phyloP scores from a whole-genome alignment of 2,888 invertebrate species.

The Allophyes oxyacanthae region DNA sequence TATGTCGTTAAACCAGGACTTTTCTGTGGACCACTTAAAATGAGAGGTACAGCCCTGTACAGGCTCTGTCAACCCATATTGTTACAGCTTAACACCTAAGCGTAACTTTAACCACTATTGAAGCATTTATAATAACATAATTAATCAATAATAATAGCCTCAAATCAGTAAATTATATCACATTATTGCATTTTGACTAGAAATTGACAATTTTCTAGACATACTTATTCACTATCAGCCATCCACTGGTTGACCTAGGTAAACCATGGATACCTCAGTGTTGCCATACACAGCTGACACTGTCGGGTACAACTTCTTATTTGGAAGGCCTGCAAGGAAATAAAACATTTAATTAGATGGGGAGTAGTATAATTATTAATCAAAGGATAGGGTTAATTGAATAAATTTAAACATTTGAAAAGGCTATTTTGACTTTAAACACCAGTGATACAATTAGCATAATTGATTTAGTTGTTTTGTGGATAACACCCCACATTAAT shows the following conservation, averaged over 20 bases:
- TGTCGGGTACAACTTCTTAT: conserved; percentile 97
- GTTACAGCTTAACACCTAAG: no score
- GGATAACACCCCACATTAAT: no score
- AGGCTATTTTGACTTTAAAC: no score
- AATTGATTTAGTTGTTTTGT: no score
- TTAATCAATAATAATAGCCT: conserved; percentile 40
- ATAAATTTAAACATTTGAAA: no score
- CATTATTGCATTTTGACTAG: conserved; percentile 69
- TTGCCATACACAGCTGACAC: conserved; percentile 99
- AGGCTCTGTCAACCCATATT: no score
- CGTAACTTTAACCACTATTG: not conserved
- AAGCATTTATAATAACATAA: not conserved
- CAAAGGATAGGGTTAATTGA: no score
- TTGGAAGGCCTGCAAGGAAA: conserved; percentile 93
- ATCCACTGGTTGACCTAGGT: conserved; percentile 98
- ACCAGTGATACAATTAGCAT: no score
- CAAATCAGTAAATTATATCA: conserved; percentile 58
- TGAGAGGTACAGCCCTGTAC: no score
- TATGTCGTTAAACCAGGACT: no score
- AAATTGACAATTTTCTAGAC: conserved; percentile 57
- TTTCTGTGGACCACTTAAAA: no score
- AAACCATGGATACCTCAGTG: conserved; percentile 99
- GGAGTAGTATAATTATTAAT: no score
- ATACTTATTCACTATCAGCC: conserved; percentile 90
- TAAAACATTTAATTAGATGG: conserved; percentile 5